Evolutionary conservation across 2,888 invertebrate genomes (phyloP).

Genomic region (Cremastinae sp.): DNA sequence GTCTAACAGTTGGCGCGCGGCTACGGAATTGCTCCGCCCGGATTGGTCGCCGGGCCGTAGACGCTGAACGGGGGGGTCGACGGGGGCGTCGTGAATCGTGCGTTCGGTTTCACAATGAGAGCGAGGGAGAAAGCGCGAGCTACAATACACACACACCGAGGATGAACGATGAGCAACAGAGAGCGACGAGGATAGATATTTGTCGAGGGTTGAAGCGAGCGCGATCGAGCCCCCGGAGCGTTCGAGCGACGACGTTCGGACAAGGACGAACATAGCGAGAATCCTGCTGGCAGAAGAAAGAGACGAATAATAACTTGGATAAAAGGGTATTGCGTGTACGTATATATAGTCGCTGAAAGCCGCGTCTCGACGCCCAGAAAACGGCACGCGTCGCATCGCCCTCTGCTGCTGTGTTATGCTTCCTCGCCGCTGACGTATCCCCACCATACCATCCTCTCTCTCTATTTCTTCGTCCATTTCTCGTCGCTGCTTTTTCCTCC

Average conservation of each 20-base stretch:
- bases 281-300: background rate
- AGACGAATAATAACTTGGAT: slow-evolving; percentile 22
- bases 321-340: slow-evolving; percentile 19
- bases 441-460: slow-evolving; percentile 42
- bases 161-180: background rate
- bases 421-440: slow-evolving; percentile 56
- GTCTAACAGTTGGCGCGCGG: slow-evolving; percentile 46
- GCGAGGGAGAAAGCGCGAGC: slow-evolving; percentile 42
- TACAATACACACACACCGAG: too few species aligned
- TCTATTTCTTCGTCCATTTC: slow-evolving; percentile 41
- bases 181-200: slow-evolving; percentile 38
- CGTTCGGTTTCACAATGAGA: slow-evolving; percentile 13
- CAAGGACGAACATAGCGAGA: slow-evolving; percentile 11
- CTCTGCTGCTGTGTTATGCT: slow-evolving; percentile 67
- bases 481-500: slow-evolving; percentile 28
- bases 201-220: slow-evolving; percentile 48
- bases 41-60: slow-evolving; percentile 72
- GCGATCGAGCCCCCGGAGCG: too few species aligned
- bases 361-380: slow-evolving; percentile 75
- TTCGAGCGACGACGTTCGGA: background rate
- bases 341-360: slow-evolving; percentile 66
- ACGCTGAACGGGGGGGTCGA: slow-evolving; percentile 63
- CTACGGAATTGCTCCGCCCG: slow-evolving; percentile 54
- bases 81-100: slow-evolving; percentile 57
- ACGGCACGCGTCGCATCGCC: slow-evolving; percentile 77